Conservation (phyloP, 2,888 invertebrate genomes). For the Drosophila histrio region DNA sequence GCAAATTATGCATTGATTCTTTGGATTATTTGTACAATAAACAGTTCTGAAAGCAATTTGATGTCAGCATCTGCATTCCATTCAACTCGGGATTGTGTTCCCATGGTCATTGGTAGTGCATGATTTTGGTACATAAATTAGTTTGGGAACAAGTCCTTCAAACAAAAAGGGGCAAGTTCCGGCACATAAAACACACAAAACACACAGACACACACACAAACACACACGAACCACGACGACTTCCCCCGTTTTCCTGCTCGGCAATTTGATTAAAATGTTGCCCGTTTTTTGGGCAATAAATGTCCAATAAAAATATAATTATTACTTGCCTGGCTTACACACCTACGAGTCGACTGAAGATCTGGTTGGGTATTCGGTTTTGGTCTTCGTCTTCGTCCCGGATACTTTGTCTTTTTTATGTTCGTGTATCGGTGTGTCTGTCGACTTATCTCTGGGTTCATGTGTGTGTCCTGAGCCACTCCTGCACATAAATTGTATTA, state of each 20-base stretch:
- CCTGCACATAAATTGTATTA: slow-evolving; percentile 80
- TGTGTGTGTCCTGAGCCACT: slow-evolving; percentile 68
- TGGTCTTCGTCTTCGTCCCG: slow-evolving; percentile 35
- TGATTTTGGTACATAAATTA: slow-evolving; percentile 53
- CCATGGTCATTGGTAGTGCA: slow-evolving; percentile 14
- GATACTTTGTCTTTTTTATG: slow-evolving; percentile 67
- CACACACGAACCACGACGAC: neutral
- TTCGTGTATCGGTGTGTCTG: slow-evolving; percentile 52
- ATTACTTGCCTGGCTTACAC: slow-evolving; percentile 77
- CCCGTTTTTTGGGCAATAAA: slow-evolving; percentile 78
- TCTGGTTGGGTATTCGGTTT: slow-evolving; percentile 21
- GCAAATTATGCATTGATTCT: slow-evolving; percentile 38
- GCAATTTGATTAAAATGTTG: slow-evolving; percentile 76
- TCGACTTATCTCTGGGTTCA: slow-evolving; percentile 50
- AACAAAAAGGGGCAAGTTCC: slow-evolving; percentile 46
- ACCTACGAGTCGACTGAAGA: slow-evolving; percentile 46
- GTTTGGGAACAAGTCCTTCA: slow-evolving; percentile 45
- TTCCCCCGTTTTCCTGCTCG: slow-evolving; percentile 8
- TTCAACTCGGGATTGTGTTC: slow-evolving; percentile 6
- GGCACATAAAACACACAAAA: slow-evolving; percentile 28
- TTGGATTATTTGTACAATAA: slow-evolving; percentile 51
- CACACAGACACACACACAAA: neutral
- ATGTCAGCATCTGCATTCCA: slow-evolving; percentile 24
- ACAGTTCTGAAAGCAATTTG: slow-evolving; percentile 57
- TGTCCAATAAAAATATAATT: slow-evolving; percentile 84